Conservation (phyloP, 2,888 invertebrate species). For the Eumacrocentrus americanus region DNA sequence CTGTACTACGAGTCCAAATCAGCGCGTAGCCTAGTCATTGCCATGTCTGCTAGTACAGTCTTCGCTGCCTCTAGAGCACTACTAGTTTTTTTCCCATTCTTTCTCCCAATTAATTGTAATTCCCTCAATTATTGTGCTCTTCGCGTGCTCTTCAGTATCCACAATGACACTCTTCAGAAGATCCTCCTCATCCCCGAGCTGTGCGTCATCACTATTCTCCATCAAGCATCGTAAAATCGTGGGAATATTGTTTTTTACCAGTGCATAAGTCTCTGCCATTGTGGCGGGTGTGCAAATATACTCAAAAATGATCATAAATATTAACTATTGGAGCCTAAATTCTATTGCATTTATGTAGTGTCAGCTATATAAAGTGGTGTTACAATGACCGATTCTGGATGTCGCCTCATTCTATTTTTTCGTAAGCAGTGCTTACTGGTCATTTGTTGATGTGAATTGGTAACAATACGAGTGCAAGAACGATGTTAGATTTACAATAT, state of each 20-base stretch:
- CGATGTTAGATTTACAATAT: slow-evolving; percentile 28
- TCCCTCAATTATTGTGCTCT: not conserved
- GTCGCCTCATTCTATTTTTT: slow-evolving; percentile 35
- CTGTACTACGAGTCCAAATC: slow-evolving; percentile 20
- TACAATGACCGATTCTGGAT: slow-evolving; percentile 25
- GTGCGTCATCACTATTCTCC: slow-evolving; percentile 9
- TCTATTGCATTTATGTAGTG: slow-evolving; percentile 36
- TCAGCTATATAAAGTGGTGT: slow-evolving; percentile 21
- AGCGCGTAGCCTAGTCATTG: slow-evolving; percentile 5
- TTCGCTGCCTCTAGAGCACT: not conserved
- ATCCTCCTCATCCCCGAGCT: not conserved
- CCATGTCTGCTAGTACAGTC: not conserved
- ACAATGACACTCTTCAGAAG: not conserved
- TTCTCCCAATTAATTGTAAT: no score
- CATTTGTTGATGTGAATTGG: slow-evolving; percentile 36
- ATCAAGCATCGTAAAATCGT: slow-evolving; percentile 22
- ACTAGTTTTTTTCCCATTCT: not conserved
- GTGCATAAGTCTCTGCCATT: slow-evolving; percentile 34
- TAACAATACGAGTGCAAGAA: slow-evolving; percentile 39
- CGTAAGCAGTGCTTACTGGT: slow-evolving; percentile 34
- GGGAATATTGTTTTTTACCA: slow-evolving; percentile 18
- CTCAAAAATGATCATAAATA: slow-evolving; percentile 35
- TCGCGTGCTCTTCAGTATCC: not conserved
- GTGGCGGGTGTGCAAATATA: slow-evolving; percentile 34
- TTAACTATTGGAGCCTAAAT: slow-evolving; percentile 41